A percentile compares a stretch with the other conserved stretches of the same genome.
phyloP scores from a whole-genome alignment of 2,888 invertebrate genomes.

The Amphipoea oculea region DNA sequence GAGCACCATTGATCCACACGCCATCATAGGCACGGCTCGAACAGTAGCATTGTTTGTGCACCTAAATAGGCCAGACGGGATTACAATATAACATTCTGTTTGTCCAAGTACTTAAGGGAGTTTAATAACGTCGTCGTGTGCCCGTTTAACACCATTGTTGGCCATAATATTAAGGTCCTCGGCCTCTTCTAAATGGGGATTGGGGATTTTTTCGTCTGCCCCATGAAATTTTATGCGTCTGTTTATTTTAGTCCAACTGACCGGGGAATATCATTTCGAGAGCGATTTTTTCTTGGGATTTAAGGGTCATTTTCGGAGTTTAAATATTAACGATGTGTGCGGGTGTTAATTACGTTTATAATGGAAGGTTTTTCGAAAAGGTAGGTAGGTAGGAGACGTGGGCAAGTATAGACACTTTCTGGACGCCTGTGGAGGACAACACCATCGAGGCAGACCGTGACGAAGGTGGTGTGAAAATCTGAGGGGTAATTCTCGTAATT shows the following conservation, averaged over 20 bases:
- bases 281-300: slow-evolving; percentile 20
- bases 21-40: slow-evolving; percentile 28
- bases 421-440: too few species aligned
- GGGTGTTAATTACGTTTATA: neutral
- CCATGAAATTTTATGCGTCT: slow-evolving; percentile 62
- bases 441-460: neutral
- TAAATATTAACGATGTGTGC: slow-evolving; percentile 1
- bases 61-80: slow-evolving; percentile 49
- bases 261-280: slow-evolving; percentile 45
- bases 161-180: slow-evolving; percentile 62
- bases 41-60: slow-evolving; percentile 51
- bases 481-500: neutral
- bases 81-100: slow-evolving; percentile 53
- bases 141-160: slow-evolving; percentile 63
- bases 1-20: slow-evolving; percentile 49
- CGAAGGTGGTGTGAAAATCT: neutral
- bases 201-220: slow-evolving; percentile 55
- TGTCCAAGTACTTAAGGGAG: slow-evolving; percentile 56
- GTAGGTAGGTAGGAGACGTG: neutral
- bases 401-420: neutral
- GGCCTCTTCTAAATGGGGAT: slow-evolving; percentile 51
- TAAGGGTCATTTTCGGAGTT: slow-evolving; percentile 20
- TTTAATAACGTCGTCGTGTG: slow-evolving; percentile 59
- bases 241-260: slow-evolving; percentile 54
- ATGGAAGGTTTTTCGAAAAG: neutral